These are phyloP conservation scores for Hymenochirus boettgeri DNA, from an alignment of 2,113 vertebrate genomes.

Conservation along the genomic window DNA sequence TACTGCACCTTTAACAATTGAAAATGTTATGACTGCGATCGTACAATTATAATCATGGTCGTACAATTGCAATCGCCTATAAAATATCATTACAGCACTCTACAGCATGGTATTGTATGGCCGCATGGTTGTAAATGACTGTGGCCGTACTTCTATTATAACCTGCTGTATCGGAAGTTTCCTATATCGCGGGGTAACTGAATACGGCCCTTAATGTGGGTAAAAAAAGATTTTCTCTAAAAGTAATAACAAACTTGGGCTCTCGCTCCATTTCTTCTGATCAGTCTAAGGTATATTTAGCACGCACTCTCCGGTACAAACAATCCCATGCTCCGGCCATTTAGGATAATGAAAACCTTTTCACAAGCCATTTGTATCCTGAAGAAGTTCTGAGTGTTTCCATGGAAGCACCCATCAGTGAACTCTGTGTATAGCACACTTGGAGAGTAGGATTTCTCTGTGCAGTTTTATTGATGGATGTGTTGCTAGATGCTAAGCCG, in stretches of 20 bases:
- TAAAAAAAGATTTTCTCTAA: conserved; percentile 51
- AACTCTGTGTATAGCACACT: background rate
- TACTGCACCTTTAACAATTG: too few relatives aligned
- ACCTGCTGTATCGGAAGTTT: too few relatives aligned
- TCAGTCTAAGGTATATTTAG: conserved; percentile 44
- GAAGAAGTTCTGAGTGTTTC: conserved; percentile 49
- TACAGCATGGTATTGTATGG: too few relatives aligned
- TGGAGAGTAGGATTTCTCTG: background rate
- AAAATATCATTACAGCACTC: too few relatives aligned
- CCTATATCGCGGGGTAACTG: too few relatives aligned
- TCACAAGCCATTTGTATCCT: conserved; percentile 43
- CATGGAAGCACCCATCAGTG: conserved; percentile 24
- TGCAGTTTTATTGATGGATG: background rate
- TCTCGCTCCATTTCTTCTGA: conserved; percentile 44
- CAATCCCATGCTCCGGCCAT: background rate
- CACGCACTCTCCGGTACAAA: conserved; percentile 37
- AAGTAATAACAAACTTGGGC: conserved; percentile 30
- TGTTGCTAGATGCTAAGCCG: background rate
- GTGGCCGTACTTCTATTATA: too few relatives aligned
- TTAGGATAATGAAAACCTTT: conserved; percentile 23
- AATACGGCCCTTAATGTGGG: too few relatives aligned
- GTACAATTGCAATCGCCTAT: too few relatives aligned
- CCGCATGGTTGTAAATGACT: too few relatives aligned
- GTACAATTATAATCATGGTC: too few relatives aligned
- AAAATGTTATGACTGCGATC: too few relatives aligned